Conservation (phyloP, 2,113 vertebrate genomes). For the Lycocorax pyrrhopterus region DNA sequence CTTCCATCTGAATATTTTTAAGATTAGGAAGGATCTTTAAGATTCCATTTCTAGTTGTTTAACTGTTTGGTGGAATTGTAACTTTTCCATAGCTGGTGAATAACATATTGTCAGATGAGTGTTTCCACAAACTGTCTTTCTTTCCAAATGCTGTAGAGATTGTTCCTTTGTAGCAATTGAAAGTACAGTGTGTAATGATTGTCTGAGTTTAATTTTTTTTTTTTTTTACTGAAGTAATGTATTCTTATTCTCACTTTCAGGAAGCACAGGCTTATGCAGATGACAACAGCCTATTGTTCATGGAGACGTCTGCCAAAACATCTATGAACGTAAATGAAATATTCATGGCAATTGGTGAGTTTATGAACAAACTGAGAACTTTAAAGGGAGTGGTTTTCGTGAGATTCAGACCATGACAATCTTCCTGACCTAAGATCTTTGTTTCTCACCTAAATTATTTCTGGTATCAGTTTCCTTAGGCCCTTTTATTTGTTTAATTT, state of each 20-base stretch:
- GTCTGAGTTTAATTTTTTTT: not conserved
- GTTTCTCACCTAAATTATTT: not conserved
- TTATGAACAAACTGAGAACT: not conserved
- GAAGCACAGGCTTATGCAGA: conserved; percentile 97
- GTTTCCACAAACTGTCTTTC: not conserved
- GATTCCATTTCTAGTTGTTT: not conserved
- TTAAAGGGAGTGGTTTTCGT: not conserved
- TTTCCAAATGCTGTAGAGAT: not conserved
- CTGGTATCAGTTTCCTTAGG: not conserved
- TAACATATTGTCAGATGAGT: not conserved
- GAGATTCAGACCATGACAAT: not conserved
- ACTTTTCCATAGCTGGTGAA: not conserved
- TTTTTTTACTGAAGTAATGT: not conserved
- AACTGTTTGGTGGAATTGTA: not conserved
- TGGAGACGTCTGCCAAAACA: conserved; percentile 98
- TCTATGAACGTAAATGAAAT: conserved; percentile 99
- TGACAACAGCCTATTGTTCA: conserved; percentile 98
- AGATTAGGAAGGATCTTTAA: not conserved
- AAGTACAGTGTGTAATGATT: not conserved
- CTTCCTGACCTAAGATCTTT: not conserved
- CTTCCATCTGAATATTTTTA: not conserved
- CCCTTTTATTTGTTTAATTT: not conserved
- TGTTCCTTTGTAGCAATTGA: not conserved
- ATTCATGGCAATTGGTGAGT: conserved; percentile 98
- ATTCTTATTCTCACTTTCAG: conserved; percentile 69